A percentile compares a stretch with the other conserved stretches of the same genome.
These are phyloP conservation scores for Valencia hispanica DNA, from an alignment of 2,797 vertebrate species.

Conservation along the genomic window DNA sequence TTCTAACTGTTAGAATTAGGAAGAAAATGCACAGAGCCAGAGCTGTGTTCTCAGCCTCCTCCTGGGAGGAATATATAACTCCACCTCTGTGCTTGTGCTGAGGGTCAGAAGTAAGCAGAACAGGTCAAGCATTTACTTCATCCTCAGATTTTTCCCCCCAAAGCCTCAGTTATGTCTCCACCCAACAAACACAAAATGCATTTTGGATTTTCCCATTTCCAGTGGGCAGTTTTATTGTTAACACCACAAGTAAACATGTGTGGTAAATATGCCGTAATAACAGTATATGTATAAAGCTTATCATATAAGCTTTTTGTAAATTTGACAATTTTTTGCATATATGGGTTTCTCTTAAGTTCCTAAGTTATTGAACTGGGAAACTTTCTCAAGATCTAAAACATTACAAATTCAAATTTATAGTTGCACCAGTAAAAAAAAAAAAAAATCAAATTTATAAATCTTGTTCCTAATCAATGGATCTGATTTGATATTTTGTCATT, in stretches of 20 bases:
- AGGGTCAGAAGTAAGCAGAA: conserved; percentile 62
- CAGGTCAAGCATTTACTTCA: conserved; percentile 67
- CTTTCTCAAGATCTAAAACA: neutral
- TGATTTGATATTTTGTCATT: conserved; percentile 10
- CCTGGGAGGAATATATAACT: conserved; percentile 72
- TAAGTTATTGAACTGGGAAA: too few relatives aligned
- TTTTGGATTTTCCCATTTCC: conserved; percentile 20
- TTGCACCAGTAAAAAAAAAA: conserved; percentile 31
- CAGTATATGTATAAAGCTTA: neutral
- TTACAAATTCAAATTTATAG: neutral
- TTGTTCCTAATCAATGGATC: conserved; percentile 17
- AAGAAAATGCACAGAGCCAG: conserved; percentile 48
- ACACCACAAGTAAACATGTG: neutral
- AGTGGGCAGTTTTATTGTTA: neutral
- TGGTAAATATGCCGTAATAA: too few relatives aligned
- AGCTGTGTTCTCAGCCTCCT: conserved; percentile 55
- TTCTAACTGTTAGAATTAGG: conserved; percentile 46
- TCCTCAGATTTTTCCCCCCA: conserved; percentile 48
- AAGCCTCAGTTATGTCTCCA: conserved; percentile 51
- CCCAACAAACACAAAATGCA: conserved; percentile 34
- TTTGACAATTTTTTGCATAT: neutral
- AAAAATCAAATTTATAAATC: too few relatives aligned
- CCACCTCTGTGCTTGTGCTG: conserved; percentile 57
- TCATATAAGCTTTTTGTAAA: neutral
- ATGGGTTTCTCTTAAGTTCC: neutral